Evolutionary conservation across 2,888 invertebrate species (phyloP).

Genomic region (Pseudococcus longispinus): DNA sequence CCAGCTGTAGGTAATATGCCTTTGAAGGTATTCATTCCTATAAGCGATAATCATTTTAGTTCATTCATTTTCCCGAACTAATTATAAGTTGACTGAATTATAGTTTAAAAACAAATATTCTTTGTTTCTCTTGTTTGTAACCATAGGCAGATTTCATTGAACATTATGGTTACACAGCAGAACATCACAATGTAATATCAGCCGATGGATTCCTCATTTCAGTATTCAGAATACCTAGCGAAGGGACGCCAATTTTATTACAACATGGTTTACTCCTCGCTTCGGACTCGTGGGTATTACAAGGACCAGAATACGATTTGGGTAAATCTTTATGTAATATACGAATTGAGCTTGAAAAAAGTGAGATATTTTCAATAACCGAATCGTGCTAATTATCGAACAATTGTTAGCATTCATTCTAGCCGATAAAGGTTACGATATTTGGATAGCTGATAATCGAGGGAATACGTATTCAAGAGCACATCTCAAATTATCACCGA

Average conservation of each 20-base stretch:
- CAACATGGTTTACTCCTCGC: constrained; percentile 72
- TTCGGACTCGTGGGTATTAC: constrained; percentile 75
- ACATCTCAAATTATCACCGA: constrained; percentile 48
- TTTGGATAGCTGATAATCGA: constrained; percentile 58
- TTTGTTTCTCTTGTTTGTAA: neutral
- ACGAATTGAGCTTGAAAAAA: neutral
- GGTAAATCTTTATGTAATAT: constrained; percentile 65
- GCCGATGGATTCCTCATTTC: constrained; percentile 70
- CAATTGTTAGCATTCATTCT: constrained; percentile 57
- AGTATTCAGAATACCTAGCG: constrained; percentile 70
- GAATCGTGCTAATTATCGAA: neutral
- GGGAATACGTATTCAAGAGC: constrained; percentile 57
- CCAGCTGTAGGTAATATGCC: no score
- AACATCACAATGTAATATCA: constrained; percentile 67
- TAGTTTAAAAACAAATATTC: no score
- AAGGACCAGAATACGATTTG: constrained; percentile 72
- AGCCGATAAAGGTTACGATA: constrained; percentile 57
- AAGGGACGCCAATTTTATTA: constrained; percentile 65
- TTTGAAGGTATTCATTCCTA: no score
- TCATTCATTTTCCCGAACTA: no score
- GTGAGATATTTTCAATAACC: neutral
- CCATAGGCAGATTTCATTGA: constrained; percentile 66
- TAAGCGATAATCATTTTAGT: no score
- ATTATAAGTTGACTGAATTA: no score
- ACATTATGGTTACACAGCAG: constrained; percentile 66